These are phyloP conservation scores for Lacanobia wlatinum DNA, from an alignment of 2,888 invertebrate species.

Conservation along the genomic window DNA sequence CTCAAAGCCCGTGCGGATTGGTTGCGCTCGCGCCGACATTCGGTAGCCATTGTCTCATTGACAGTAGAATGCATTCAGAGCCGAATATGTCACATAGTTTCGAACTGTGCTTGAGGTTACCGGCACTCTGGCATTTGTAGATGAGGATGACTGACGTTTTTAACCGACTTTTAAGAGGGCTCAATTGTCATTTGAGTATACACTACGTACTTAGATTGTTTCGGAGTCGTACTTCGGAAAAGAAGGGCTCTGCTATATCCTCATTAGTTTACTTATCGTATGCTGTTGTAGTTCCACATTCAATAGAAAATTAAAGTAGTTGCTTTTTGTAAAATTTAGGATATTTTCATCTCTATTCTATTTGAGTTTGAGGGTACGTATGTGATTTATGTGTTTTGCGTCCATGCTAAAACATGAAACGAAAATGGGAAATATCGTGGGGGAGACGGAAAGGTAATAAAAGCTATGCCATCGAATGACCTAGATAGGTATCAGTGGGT, in stretches of 20 bases:
- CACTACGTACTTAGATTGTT: neutral
- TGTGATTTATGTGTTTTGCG: too few species aligned
- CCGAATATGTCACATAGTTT: constrained; percentile 53
- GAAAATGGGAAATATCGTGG: too few species aligned
- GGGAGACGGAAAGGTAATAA: too few species aligned
- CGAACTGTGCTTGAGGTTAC: constrained; percentile 42
- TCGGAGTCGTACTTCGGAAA: neutral
- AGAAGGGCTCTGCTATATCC: neutral
- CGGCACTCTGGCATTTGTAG: constrained; percentile 21
- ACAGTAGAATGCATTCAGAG: constrained; percentile 61
- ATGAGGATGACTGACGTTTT: constrained; percentile 20
- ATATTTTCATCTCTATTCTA: too few species aligned
- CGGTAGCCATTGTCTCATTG: constrained; percentile 57
- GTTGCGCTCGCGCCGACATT: constrained; percentile 33
- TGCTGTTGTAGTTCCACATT: too few species aligned
- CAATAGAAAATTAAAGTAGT: too few species aligned
- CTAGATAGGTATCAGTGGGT: too few species aligned
- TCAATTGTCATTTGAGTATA: neutral
- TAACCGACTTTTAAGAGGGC: neutral
- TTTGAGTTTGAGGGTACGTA: too few species aligned
- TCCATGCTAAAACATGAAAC: too few species aligned
- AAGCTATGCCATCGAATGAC: too few species aligned
- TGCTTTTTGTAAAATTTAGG: too few species aligned
- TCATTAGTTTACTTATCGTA: neutral
- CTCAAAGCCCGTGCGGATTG: constrained; percentile 10